Evolutionary conservation across 2,797 vertebrate genomes (phyloP), one percentile per base, ranked within the genome.

Genomic region (Podargus strigoides): DNA sequence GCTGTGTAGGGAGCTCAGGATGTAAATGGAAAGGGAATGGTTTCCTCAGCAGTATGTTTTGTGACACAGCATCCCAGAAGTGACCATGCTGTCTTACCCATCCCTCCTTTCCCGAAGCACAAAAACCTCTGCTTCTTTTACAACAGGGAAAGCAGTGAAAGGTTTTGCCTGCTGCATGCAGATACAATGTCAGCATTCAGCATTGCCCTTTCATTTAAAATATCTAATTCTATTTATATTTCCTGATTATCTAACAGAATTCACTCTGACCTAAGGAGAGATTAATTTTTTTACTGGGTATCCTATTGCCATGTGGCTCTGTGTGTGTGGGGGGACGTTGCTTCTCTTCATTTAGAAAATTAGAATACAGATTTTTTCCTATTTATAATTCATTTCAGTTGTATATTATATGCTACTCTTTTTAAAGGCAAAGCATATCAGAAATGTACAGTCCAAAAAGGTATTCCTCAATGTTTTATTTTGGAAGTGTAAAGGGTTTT

Each of bases 381-480:
- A 47, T 81, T 81, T 83, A 32, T 66, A 63, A 64, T 50, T 41
- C 20, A 66, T 90, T 70, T 56, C 30, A 58, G 24, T 42, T 19
- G 8, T 24, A 27, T 58, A 62, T 41, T 47, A 53, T 62, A 44
- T 72, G 42, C 62, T 83, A 36, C 28, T 69, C 27, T 41, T 89
- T 80, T 56, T 37, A 72, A 77, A 68, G 47, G 30, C 49, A 89
- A 91, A 89, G 17, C 12, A 56, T 78, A 21, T 85, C 68, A 84
- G 44, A 91, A 87, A 93, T 41, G 64, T 76, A 74, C 59, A 90
- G 37, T 73, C 67, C 76, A 69, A 83, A 94, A 87, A 58, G 28
- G 53, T 58, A 87, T 72, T 92, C 85, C 89, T 93, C 63, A 69
- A 86, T 79, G 42, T 74, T 96, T 95, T 93, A 92, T 94, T 96